Base-by-base conservation (phyloP, 1,140 invertebrate genomes). In the Maniola jurtina region DNA sequence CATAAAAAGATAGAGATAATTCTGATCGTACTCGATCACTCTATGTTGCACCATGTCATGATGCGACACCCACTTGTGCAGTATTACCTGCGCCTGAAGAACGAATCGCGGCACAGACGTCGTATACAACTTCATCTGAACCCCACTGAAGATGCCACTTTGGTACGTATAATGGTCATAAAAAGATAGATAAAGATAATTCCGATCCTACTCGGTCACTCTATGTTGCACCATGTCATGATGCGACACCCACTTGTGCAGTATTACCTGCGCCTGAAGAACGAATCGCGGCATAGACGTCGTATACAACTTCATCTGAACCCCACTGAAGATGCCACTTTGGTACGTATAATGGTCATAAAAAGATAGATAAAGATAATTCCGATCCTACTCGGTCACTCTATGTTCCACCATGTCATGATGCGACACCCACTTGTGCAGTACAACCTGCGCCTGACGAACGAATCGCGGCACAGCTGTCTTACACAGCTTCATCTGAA, bases 41-140 rank as follows among this genome's bases (percentile, higher is more conserved):
- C 95, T 71, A 88, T 95, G 70, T 86, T 97, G 36, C 96, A 97
- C 76, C 92, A 95, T 80, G 82, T 95, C 8, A 94, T 96, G 60
- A 94, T 95, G 72, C 92, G 94, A 61, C 95, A 95, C 38, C 94
- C 96, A 8, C 96, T 98, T 79, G 95, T 97, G 52, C 94, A 95
- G 70, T 97, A 96, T 80, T 97, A 98, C 73, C 92, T 97, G 66
- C 94, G 92, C 14, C 84, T 95, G 6, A 96, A 95, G 64, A 93
- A 93, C 65, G 94, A 96, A 71, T 94, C 93, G 4, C 93, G 94
- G 64, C 94, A 94, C 59, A 60, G 74, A 40, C 70, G 81, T 5
- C 81, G 88, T 10, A 88, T 90, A 50, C 88, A 85, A 38, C 70
- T 77, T 92, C 95, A 13, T 84, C 95, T 80, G 92, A 88, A 96